A percentile compares a stretch with the other conserved stretches of the same genome.
These are phyloP conservation scores for Stramonita haemastoma DNA, from an alignment of 2,888 invertebrate species.

Conservation along the genomic window DNA sequence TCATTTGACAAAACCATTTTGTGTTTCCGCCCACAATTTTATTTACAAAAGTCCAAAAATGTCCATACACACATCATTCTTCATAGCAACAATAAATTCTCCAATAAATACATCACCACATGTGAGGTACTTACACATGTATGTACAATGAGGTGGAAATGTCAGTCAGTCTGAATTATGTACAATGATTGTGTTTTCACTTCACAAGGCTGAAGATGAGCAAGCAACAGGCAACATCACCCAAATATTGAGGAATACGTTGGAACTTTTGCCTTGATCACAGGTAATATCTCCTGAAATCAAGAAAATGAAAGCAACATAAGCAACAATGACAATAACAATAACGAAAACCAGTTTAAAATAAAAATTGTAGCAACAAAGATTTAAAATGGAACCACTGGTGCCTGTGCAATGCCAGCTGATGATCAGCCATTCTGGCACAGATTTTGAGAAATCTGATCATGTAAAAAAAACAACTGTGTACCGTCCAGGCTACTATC, in stretches of 20 bases:
- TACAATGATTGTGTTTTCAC: neutral
- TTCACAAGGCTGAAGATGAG: neutral
- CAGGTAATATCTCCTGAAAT: slow-evolving; percentile 70
- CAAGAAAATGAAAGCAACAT: slow-evolving; percentile 9
- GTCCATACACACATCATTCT: neutral
- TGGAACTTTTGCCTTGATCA: slow-evolving; percentile 76
- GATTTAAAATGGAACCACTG: too few relatives aligned
- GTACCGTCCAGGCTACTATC: too few relatives aligned
- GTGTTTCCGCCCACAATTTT: neutral
- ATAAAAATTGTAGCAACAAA: too few relatives aligned
- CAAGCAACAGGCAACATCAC: slow-evolving; percentile 47
- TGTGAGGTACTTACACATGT: neutral
- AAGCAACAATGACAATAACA: too few relatives aligned
- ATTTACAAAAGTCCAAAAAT: neutral
- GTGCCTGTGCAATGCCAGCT: too few relatives aligned
- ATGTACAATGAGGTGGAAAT: neutral
- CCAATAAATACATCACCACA: neutral
- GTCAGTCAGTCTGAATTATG: neutral
- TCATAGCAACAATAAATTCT: neutral
- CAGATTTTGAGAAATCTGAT: too few relatives aligned
- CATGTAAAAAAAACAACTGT: too few relatives aligned
- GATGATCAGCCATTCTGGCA: too few relatives aligned
- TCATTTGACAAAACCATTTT: neutral
- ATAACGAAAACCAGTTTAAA: too few relatives aligned
- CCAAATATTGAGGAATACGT: slow-evolving; percentile 73